phyloP scores from a whole-genome alignment of 2,888 invertebrate species.

The Hermaeophaga mercurialis region DNA sequence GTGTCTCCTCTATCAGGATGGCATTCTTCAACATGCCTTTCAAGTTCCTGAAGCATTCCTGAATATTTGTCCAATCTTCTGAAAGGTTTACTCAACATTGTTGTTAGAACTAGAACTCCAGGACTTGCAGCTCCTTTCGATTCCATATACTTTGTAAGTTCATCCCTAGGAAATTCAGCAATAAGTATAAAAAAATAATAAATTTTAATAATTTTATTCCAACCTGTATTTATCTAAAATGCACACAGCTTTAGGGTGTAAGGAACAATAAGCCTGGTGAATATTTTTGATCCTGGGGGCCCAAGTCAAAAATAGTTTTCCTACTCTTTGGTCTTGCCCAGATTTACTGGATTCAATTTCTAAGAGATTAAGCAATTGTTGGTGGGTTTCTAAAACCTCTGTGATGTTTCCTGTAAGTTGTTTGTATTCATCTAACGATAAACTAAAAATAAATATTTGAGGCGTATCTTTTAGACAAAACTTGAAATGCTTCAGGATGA shows the following conservation, averaged over 20 bases:
- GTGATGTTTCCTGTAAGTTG: conserved; percentile 87
- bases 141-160: conserved; percentile 86
- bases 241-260: conserved; percentile 93
- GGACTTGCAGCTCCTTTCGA: conserved; percentile 83
- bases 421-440: conserved; percentile 83
- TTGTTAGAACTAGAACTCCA: conserved; percentile 87
- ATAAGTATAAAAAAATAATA: no score
- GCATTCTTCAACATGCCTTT: conserved; percentile 92
- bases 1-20: conserved; percentile 97
- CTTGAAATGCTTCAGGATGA: no score
- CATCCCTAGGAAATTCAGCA: conserved; percentile 72
- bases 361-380: conserved; percentile 76
- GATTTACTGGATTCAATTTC: conserved; percentile 78
- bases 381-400: conserved; percentile 85
- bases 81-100: conserved; percentile 94
- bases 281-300: conserved; percentile 82
- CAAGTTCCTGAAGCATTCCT: conserved; percentile 91
- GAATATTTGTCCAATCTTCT: conserved; percentile 94
- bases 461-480: no score
- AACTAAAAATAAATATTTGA: conserved; percentile 61
- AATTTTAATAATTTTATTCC: no score
- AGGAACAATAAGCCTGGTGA: conserved; percentile 87
- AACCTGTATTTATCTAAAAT: conserved; percentile 93
- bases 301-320: conserved; percentile 86
- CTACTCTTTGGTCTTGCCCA: conserved; percentile 81